Evolutionary conservation across 1,140 invertebrate species (phyloP).

Genomic region (Himalopsyche phryganea): DNA sequence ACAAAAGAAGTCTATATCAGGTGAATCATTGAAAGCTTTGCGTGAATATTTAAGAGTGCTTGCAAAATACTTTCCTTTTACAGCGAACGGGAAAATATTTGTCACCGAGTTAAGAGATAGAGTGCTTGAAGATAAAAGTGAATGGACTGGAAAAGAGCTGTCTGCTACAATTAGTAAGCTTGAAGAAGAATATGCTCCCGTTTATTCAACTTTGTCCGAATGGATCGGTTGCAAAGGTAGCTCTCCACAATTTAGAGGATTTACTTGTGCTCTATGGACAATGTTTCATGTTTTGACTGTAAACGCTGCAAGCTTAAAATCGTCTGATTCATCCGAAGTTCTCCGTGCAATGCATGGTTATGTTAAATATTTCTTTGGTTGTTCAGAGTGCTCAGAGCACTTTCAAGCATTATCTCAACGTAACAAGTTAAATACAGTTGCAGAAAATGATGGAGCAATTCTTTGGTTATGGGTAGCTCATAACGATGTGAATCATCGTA

Average conservation of each 20-base stretch:
- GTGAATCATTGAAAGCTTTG: slow-evolving; percentile 67
- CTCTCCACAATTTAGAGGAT: slow-evolving; percentile 71
- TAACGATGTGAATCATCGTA: slow-evolving; percentile 87
- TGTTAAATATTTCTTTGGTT: slow-evolving; percentile 92
- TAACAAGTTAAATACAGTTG: slow-evolving; percentile 66
- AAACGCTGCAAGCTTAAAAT: slow-evolving; percentile 58
- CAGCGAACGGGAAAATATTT: slow-evolving; percentile 61
- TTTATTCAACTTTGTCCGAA: slow-evolving; percentile 57
- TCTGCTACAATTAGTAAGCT: slow-evolving; percentile 51
- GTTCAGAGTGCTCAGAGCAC: slow-evolving; percentile 83
- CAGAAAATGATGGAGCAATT: slow-evolving; percentile 68
- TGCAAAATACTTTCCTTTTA: slow-evolving; percentile 69
- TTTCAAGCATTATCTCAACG: slow-evolving; percentile 75
- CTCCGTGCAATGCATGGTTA: slow-evolving; percentile 83
- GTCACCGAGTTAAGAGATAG: slow-evolving; percentile 55
- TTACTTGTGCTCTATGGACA: slow-evolving; percentile 93
- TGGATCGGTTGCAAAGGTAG: slow-evolving; percentile 87
- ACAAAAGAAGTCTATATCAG: slow-evolving; percentile 63
- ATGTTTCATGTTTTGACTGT: slow-evolving; percentile 93
- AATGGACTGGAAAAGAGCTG: slow-evolving; percentile 59
- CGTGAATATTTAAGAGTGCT: slow-evolving; percentile 69
- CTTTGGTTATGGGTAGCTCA: slow-evolving; percentile 95
- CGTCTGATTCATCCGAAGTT: slow-evolving; percentile 61
- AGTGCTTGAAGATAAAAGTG: slow-evolving; percentile 42
- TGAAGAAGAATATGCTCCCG: slow-evolving; percentile 51